Evolutionary conservation across 1,140 invertebrate species (phyloP), one percentile per base, ranked within the genome.

Genomic region (Scaptomyza hsui): DNA sequence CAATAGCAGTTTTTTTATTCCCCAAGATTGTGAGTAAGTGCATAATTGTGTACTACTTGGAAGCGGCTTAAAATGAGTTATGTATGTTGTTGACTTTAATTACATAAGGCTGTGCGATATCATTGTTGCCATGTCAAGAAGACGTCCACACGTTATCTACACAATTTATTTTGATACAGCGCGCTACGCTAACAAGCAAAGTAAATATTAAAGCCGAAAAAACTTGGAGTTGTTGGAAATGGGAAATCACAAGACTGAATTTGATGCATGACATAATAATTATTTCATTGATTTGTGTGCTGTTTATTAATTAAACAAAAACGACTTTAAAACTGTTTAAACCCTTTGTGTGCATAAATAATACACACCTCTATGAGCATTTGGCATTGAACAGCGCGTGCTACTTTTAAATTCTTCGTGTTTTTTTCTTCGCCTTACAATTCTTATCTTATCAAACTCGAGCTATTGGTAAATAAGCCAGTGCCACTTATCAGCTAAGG

Each of bases 401-500:
- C 73, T 85, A 53, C 47, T 59, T 59, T 39, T 41, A 42, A 51
- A 26, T 48, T 76, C 48, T 74, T 55, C 13, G 37, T 32, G 26
- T 32, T 24, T 53, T 35, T 49, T 63, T 60, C 12, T 47, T 63
- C 48, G 45, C 42, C 37, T 70, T 71, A 56, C 45, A 44, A 42
- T 19, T 24, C 18, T 57, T 78, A 86, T 86, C 82, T 86, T 78
- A 86, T 86, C 78, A 42, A n/a, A 49, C 19, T 56, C 78, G 59
- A 82, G 65, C 76, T 60, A 86, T 88, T 89, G 78, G 78, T 88
- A 86, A 86, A 86, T 86, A 86, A 88, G 75, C 78, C 61, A 70
- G 49, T 29, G 18, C 56, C 59, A 78, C 67, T 81, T 86, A 86
- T 88, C 82, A 88, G 56, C 26, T 48, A 21, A 73, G 56, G 57